Base-by-base conservation (phyloP, 2,888 invertebrate genomes). In the Andricus curvator region DNA sequence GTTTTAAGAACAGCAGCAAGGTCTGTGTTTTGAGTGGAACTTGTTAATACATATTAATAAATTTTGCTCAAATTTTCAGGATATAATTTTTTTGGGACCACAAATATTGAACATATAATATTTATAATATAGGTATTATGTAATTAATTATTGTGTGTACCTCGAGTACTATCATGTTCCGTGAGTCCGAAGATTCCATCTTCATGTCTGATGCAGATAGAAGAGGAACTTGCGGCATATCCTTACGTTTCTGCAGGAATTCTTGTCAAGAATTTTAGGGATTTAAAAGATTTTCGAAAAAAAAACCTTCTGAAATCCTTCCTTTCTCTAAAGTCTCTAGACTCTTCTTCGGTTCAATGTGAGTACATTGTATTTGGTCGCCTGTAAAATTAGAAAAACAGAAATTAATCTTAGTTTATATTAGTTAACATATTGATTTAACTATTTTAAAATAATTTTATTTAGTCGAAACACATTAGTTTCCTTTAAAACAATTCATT, bases 121-220 rank as follows among this genome's bases (percentile, higher is more conserved):
- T 0, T 1, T 17, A 48, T 48, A 48, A 5, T 5, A 6, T 48
- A 48, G 48, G 5, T 17, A 48, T 60, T 13, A 22, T 22, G 4
- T 22, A 60, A 22, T 60, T 11, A 56, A n/a, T 56, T 60, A n/a
- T 56, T 60, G n/a, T 11, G 6, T 60, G 17, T 80, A 91, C 91
- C 90, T 91, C 90, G 17, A 91, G 86, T 37, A 88, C 88, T 15
- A 91, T 89, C 78, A 85, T 85, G 37, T 88, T 87, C 33, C 78
- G 82, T 13, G 85, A 79, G 78, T 86, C 80, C 9, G 78, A 80
- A 5, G 78, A 68, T 29, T 83, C 79, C 25, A 83, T 56, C 44
- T 82, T 67, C 44, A 41, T 82, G 22, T 79, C 83, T n/a, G 84
- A 83, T 5, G 81, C 37, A 0, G 81, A 41, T 17, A 90, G 86